phyloP scores from a whole-genome alignment of 92 coral and sea anemone genomes.

The Pocillopora grandis region DNA sequence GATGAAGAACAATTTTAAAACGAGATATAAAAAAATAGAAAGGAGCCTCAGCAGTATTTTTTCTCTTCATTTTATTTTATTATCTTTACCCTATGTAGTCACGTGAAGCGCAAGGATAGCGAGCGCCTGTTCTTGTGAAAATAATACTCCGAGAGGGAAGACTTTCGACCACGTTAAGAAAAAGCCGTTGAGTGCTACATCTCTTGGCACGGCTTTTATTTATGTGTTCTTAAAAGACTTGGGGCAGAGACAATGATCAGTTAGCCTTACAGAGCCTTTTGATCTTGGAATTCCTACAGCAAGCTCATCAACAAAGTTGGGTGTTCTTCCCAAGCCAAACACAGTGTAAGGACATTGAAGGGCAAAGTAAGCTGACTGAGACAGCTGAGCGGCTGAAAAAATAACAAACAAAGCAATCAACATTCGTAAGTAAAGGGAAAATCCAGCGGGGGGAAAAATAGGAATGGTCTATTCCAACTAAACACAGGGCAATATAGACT shows the following conservation, averaged over 20 bases:
- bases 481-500: too few relatives aligned
- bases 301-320: slow-evolving; percentile 90
- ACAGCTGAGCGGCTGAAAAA: slow-evolving; percentile 84
- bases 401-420: neutral
- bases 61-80: too few relatives aligned
- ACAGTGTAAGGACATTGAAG: slow-evolving; percentile 89
- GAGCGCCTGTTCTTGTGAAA: too few relatives aligned
- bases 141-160: too few relatives aligned
- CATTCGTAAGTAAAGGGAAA: too few relatives aligned
- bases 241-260: neutral
- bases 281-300: slow-evolving; percentile 86
- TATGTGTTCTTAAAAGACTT: neutral
- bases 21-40: neutral
- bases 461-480: too few relatives aligned
- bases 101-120: too few relatives aligned
- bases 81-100: too few relatives aligned
- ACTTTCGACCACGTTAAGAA: too few relatives aligned
- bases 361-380: slow-evolving; percentile 96
- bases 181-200: too few relatives aligned
- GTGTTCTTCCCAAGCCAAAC: slow-evolving; percentile 95
- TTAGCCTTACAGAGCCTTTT: slow-evolving; percentile 67
- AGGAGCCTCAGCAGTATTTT: too few relatives aligned
- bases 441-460: too few relatives aligned
- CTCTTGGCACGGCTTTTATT: neutral
- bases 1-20: neutral